Evolutionary conservation across 2,113 vertebrate species (phyloP), one percentile per base, ranked within the genome.

Genomic region (Elachura formosa): DNA sequence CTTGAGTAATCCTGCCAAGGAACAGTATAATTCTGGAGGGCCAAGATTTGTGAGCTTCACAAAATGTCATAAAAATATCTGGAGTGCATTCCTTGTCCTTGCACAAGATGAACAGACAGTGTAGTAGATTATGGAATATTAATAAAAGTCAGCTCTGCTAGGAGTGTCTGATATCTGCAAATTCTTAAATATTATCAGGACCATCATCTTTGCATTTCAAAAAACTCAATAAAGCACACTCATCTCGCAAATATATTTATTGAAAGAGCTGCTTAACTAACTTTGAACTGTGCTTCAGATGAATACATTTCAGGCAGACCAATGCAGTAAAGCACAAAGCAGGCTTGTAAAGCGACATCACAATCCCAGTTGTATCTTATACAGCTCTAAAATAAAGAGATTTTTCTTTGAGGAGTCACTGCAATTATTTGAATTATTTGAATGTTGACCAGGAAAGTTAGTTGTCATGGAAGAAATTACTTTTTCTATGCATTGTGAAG

Each of bases 81-180:
- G 20, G 4, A 62, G 26, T 41, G 8, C 31, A 59, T 75, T 90
- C 14, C 3, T 1, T 59, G 84, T 71, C 59, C 36, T 78, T 72
- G 13, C 0, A 0, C 25, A 87, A 64, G 25, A 74, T 9, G 11
- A 74, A 63, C 52, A 81, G 43, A 20, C 12, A 77, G 3, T 0
- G 0, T 38, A 21, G 25, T 62, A 58, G 24, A 69, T 67, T 83
- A 73, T 48, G 25, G 25, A 5, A 31, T 55, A 6, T 18, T 11
- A 51, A 28, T 68, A n/a, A 54, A 64, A 48, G 11, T 48, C n/a
- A 68, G 5, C 17, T 83, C 22, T 80, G 12, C 26, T 22, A 52
- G 9, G 9, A 73, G 14, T 11, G 48, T 31, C 19, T 74, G 40
- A 58, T 1, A 3, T 6, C 49, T 66, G 34, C 18, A 86, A 40